A percentile compares a stretch with the other conserved stretches of the same genome.
phyloP scores from a whole-genome alignment of 1,140 invertebrate species.

The Archivesica marissinica region DNA sequence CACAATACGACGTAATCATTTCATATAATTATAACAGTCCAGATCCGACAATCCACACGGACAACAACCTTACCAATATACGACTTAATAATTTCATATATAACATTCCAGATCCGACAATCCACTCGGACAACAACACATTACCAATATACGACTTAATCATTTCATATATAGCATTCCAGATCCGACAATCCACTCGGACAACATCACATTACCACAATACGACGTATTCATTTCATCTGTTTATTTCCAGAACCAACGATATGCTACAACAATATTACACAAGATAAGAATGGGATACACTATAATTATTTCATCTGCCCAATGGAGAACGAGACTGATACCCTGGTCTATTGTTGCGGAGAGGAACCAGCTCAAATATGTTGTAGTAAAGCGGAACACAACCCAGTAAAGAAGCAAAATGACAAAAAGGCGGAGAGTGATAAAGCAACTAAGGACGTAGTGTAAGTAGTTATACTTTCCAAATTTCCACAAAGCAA shows the following conservation, averaged over 20 bases:
- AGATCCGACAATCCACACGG: no score
- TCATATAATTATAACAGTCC: no score
- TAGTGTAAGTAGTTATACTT: constrained; percentile 15
- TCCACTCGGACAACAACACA: no score
- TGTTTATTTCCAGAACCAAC: constrained; percentile 34
- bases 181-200: no score
- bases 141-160: no score
- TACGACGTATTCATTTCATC: not conserved
- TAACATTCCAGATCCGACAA: no score
- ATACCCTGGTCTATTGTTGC: constrained; percentile 4
- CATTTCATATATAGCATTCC: no score
- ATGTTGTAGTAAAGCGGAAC: constrained; percentile 20
- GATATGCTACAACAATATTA: constrained; percentile 48
- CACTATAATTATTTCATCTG: constrained; percentile 15
- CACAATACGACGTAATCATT: no score
- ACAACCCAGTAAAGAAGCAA: not conserved
- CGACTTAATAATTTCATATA: no score
- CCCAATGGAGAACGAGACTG: constrained; percentile 25
- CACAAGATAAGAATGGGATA: not conserved
- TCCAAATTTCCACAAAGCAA: no score
- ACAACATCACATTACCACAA: no score
- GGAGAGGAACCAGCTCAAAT: constrained; percentile 4
- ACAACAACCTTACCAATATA: no score
- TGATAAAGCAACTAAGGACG: not conserved
- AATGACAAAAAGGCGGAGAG: not conserved